Percentiles rank a stretch among this genome's conserved stretches.
phyloP scores from a whole-genome alignment of 2,113 vertebrate genomes.

The Nycticorax nycticorax region DNA sequence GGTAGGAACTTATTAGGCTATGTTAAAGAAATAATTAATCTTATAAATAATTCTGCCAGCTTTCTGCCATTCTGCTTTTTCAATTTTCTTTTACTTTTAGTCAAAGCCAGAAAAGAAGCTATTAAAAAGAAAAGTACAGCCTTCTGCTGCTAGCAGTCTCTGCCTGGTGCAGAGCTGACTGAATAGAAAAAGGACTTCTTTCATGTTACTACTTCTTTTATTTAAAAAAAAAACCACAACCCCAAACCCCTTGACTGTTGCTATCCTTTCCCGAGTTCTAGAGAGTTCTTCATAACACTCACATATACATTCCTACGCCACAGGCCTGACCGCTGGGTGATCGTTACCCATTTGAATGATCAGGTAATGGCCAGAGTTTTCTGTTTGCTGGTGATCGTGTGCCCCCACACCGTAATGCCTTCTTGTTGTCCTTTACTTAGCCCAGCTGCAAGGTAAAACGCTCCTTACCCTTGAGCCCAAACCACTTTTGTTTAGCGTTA shows the following conservation, averaged over 20 bases:
- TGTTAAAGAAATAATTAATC: background rate
- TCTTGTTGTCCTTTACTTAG: background rate
- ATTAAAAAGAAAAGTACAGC: background rate
- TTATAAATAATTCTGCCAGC: background rate
- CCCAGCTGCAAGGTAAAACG: background rate
- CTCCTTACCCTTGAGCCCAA: background rate
- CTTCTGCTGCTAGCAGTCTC: background rate
- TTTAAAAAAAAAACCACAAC: background rate
- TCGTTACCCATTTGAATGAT: background rate
- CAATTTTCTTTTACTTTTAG: background rate
- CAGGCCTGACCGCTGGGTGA: background rate
- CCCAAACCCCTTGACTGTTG: background rate
- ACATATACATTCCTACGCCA: background rate
- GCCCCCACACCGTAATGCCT: background rate
- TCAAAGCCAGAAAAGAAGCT: background rate
- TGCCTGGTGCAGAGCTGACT: background rate
- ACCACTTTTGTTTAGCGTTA: background rate
- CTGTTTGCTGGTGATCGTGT: fast-evolving
- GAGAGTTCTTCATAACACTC: background rate
- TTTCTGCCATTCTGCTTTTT: background rate
- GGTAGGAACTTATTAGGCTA: background rate
- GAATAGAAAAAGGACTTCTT: background rate
- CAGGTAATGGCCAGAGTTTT: background rate
- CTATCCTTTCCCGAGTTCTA: background rate
- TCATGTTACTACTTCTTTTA: background rate